Base-by-base conservation (phyloP, 1,140 invertebrate species). In the Dysdera silvatica region DNA sequence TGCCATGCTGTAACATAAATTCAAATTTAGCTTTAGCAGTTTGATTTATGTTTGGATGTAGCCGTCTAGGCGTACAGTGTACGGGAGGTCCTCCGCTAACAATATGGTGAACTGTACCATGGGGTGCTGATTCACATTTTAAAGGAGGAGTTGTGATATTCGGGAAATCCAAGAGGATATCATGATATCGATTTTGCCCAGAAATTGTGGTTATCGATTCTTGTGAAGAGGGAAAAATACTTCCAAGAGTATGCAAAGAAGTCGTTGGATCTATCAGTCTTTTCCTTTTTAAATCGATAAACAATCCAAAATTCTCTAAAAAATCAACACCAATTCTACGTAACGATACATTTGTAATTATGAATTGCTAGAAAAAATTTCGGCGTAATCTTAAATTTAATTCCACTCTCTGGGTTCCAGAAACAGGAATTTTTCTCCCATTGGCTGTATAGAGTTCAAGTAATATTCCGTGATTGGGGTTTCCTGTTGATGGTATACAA, bases 21-120 rank as follows among this genome's bases (percentile, higher is more conserved):
- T 37, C 31, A 23, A 37, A 54, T 23, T 37, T 18, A 8, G 8
- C 12, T 48, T 16, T 23, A 8, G 23, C 45, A 23, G 12, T 12
- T 12, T 14, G 8, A n/a, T 48, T 10, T 24, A 24, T 10, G 10
- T 48, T 23, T 8, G 10, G 35, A 29, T 40, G 40, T 4, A 56
- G 26, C 29, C 24, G 14, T 29, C 54, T 20, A 23, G 35, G 54
- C 28, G 40, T 43, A 7, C 4, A 10, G 5, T 24, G 7, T 23
- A 56, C 72, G 74, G 53, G 67, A 78, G 58, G 76, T 79, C 53
- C 76, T 75, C 62, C 76, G 78, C 16, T 61, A 77, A 18, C 75
- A 74, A 55, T 76, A 76, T 61, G 77, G 76, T 67, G 76, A 77
- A 68, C 77, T 76, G 66, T 48, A 20, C 32, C 43, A 33, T 62